phyloP scores from a whole-genome alignment of 2,888 invertebrate genomes.

The Mimas tiliae region DNA sequence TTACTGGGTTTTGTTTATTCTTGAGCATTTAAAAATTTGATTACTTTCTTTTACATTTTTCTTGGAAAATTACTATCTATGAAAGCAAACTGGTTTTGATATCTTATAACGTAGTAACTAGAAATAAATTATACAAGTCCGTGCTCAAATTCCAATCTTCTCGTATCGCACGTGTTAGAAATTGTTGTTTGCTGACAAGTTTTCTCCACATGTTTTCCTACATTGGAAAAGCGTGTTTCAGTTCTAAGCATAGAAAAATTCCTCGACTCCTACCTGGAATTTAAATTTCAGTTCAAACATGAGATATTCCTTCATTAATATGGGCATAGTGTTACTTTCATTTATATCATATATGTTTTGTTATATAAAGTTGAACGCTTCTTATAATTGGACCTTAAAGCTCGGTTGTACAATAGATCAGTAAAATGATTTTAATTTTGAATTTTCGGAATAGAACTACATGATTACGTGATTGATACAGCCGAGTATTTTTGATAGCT shows the following conservation, averaged over 20 bases:
- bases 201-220: conserved; percentile 10
- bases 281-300: neutral
- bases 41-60: too few relatives aligned
- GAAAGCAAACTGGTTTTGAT: neutral
- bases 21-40: neutral
- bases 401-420: neutral
- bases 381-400: neutral
- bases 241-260: conserved; percentile 19
- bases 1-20: conserved; percentile 31
- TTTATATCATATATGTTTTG: neutral
- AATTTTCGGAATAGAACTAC: too few relatives aligned
- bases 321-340: neutral
- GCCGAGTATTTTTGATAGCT: too few relatives aligned
- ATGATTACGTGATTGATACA: too few relatives aligned
- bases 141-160: conserved; percentile 11
- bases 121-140: neutral
- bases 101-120: neutral
- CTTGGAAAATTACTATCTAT: too few relatives aligned
- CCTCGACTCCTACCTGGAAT: neutral
- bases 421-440: too few relatives aligned
- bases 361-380: neutral
- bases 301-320: neutral
- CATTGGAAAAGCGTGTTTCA: conserved; percentile 5
- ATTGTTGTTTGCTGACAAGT: conserved; percentile 21
- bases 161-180: conserved; percentile 20